Base-by-base conservation (phyloP, 2,113 vertebrate genomes). In the Eurystomus gularis region DNA sequence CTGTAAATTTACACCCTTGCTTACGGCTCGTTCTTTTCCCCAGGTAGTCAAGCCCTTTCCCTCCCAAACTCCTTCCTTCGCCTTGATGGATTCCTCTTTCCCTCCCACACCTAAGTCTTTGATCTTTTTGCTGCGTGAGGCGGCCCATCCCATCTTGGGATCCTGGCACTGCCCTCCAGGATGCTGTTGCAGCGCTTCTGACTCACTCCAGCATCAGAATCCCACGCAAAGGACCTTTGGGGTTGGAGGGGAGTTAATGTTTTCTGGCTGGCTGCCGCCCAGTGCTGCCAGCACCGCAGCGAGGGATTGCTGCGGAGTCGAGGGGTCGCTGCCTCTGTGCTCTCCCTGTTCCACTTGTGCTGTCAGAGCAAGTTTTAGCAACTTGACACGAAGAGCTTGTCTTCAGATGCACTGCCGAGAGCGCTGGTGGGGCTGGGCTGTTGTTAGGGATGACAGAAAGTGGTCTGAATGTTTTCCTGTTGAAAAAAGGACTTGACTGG, bases 61-160 rank as follows among this genome's bases (percentile, higher is more conserved):
- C 77, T 96, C 72, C 94, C 65, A 68, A 58, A 37, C 65, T 85
- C 76, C 52, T 87, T 92, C 49, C 52, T 75, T 88, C 55, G 1
- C 88, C 60, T 60, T 31, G 55, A 52, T 91, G 83, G 86, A 75
- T 92, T 94, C 76, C 39, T 90, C 72, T 90, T 88, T 18, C 33
- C 92, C 86, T 95, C 94, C 96, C 95, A 96, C 96, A 91, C 94
- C 65, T 81, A 78, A 86, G 80, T 29, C 94, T 96, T 95, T 97
- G 96, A 97, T 96, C 96, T 97, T 94, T 96, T 31, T 96, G 95
- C 92, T 68, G 39, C 1, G 18, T 88, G 78, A 96, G 69, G 86
- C 77, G 44, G 92, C 95, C 94, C 76, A 57, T n/a, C 95, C 96
- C 95, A 62, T n/a, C 57, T 28, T 8, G 28, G 52, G 65, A 91